phyloP scores from a whole-genome alignment of 2,113 vertebrate species.

The Dermatemys mawii region DNA sequence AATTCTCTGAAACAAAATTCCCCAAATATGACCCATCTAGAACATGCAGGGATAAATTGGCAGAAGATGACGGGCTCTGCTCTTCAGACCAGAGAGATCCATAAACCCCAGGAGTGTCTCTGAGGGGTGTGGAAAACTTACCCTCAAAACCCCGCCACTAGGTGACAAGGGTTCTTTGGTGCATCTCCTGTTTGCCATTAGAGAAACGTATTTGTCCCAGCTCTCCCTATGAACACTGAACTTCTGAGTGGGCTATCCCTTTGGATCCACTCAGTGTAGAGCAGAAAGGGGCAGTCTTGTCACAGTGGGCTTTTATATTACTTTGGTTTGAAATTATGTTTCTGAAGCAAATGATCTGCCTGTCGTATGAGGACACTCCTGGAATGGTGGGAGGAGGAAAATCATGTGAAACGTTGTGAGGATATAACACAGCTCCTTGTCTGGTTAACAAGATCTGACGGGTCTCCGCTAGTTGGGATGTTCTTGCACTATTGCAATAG shows the following conservation, averaged over 20 bases:
- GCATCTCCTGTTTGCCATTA: neutral
- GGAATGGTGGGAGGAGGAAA: neutral
- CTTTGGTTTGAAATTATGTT: neutral
- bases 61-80: neutral
- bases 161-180: neutral
- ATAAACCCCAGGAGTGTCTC: neutral
- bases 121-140: neutral
- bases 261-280: neutral
- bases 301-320: neutral
- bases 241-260: neutral
- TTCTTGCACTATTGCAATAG: neutral
- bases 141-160: neutral
- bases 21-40: neutral
- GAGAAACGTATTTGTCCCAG: neutral
- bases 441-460: neutral
- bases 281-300: neutral
- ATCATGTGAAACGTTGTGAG: neutral
- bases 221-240: neutral
- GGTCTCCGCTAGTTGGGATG: too few relatives aligned
- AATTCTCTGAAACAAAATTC: neutral
- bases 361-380: neutral
- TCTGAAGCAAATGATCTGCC: neutral
- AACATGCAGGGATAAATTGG: neutral
- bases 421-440: neutral
- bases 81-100: neutral